phyloP scores from a whole-genome alignment of 2,113 vertebrate genomes.

The Turnix velox region DNA sequence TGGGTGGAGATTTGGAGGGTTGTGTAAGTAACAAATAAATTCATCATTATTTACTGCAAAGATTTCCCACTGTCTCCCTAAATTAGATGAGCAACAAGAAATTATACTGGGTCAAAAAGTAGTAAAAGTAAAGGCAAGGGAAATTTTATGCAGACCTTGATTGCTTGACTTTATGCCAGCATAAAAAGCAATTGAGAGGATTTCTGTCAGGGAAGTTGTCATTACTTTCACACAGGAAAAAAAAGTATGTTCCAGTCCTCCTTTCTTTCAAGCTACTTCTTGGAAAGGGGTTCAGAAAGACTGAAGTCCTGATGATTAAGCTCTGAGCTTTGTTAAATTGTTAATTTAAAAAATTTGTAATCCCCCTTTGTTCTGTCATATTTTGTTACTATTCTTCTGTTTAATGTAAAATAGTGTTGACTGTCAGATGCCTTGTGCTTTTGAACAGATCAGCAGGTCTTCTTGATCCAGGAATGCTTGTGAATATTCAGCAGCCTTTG shows the following conservation, averaged over 20 bases:
- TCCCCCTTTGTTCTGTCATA: neutral
- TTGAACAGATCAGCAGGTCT: slow-evolving; percentile 81
- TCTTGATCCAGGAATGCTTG: slow-evolving; percentile 95
- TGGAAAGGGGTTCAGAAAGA: neutral
- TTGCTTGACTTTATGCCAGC: neutral
- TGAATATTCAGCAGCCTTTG: slow-evolving; percentile 97
- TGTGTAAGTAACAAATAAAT: neutral
- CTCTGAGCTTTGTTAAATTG: neutral
- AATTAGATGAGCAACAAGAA: neutral
- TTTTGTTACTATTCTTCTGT: neutral
- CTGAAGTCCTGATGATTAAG: neutral
- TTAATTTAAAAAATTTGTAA: neutral
- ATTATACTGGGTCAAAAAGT: neutral
- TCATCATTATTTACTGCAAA: neutral
- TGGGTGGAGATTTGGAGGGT: neutral
- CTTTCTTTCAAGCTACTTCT: neutral
- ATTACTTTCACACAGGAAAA: neutral
- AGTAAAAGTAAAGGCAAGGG: neutral
- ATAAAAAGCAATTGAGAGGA: neutral
- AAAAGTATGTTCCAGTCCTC: neutral
- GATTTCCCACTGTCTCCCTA: neutral
- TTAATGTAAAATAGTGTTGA: neutral
- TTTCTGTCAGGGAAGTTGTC: neutral
- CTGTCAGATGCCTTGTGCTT: slow-evolving; percentile 42
- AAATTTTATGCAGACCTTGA: neutral